These are phyloP conservation scores for Chiloscyllium plagiosum DNA, from an alignment of 2,113 vertebrate species.

Conservation along the genomic window DNA sequence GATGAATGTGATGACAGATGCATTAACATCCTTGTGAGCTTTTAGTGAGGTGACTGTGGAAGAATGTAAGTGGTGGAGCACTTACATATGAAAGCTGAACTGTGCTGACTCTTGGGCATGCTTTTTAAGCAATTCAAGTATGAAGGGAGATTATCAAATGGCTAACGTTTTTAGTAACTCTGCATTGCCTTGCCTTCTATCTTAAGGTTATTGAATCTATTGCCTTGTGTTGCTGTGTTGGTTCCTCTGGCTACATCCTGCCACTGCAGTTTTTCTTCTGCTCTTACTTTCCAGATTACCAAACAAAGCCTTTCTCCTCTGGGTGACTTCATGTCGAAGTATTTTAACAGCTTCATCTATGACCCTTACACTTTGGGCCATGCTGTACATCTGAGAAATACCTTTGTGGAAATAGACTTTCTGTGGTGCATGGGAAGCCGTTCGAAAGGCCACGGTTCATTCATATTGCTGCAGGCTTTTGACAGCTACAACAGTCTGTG, in stretches of 20 bases:
- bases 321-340: background rate
- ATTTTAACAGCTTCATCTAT: background rate
- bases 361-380: background rate
- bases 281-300: background rate
- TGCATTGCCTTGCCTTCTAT: background rate
- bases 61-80: background rate
- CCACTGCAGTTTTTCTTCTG: background rate
- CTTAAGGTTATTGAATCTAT: background rate
- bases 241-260: background rate
- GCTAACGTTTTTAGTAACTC: background rate
- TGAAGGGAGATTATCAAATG: background rate
- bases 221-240: background rate
- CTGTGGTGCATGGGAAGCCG: background rate
- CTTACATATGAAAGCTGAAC: background rate
- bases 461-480: background rate
- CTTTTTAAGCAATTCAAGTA: background rate
- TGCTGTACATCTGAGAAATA: background rate
- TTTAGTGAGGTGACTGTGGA: background rate
- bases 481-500: background rate
- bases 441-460: background rate
- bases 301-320: background rate
- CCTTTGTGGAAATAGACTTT: background rate
- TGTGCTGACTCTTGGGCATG: background rate
- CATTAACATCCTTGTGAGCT: background rate
- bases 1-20: conserved; percentile 4